A percentile compares a stretch with the other conserved stretches of the same genome.
phyloP scores from a whole-genome alignment of 1,140 invertebrate genomes.

The Drosophila pachea region DNA sequence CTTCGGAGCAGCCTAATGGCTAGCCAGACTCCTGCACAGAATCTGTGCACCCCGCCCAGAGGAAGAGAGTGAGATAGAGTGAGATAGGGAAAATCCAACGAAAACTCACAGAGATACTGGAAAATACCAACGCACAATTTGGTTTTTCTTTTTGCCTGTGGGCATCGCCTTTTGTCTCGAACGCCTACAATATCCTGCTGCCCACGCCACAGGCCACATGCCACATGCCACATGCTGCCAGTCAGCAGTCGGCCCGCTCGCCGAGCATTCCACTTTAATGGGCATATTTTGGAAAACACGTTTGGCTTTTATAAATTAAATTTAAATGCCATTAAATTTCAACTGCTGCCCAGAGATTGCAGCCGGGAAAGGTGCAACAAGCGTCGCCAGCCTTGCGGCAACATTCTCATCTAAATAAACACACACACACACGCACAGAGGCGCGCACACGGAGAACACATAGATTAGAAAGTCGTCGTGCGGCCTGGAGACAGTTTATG shows the following conservation, averaged over 20 bases:
- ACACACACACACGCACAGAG: constrained; percentile 4
- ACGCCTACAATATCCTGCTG: constrained; percentile 53
- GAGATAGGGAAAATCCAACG: neutral
- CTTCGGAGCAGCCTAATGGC: no score
- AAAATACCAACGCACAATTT: constrained; percentile 68
- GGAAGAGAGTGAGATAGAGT: no score
- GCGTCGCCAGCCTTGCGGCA: constrained; percentile 12
- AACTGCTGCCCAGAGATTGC: constrained; percentile 37
- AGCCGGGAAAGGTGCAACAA: constrained; percentile 31
- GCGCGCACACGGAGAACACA: constrained; percentile 1
- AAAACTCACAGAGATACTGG: constrained; percentile 28
- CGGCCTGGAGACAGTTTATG: constrained; percentile 36
- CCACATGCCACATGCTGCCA: constrained; percentile 2
- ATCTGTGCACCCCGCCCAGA: no score
- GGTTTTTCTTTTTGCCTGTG: constrained; percentile 28
- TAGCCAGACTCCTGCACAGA: no score
- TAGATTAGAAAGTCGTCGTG: constrained; percentile 64
- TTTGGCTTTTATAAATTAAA: constrained; percentile 65
- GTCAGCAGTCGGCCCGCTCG: neutral
- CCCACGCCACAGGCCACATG: constrained; percentile 28
- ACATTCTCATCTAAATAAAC: constrained; percentile 44
- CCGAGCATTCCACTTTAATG: constrained; percentile 18
- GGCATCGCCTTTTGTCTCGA: constrained; percentile 48
- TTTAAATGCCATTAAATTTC: constrained; percentile 67
- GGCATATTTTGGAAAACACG: constrained; percentile 59